phyloP scores from a whole-genome alignment of 2,797 vertebrate species.

The Alosa sapidissima region DNA sequence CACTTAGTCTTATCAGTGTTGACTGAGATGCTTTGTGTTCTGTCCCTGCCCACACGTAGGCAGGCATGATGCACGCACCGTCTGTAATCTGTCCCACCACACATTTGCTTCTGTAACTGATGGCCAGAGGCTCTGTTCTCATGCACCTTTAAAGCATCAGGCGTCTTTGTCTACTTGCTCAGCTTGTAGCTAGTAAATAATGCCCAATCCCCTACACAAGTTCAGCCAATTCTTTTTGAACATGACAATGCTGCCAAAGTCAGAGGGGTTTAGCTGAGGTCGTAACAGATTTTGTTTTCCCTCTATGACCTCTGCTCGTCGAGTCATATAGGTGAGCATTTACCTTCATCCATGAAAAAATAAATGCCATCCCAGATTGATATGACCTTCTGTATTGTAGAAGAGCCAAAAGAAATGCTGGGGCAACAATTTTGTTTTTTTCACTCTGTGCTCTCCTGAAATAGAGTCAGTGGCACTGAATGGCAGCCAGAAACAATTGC shows the following conservation, averaged over 20 bases:
- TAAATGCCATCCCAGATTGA: not conserved
- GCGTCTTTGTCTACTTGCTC: not conserved
- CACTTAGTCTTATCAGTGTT: not conserved
- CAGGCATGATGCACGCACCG: not conserved
- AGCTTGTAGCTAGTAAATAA: not conserved
- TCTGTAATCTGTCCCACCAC: not conserved
- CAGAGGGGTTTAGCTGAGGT: not conserved
- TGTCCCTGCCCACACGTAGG: not conserved
- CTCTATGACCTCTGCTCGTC: not conserved
- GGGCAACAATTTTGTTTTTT: constrained; percentile 26
- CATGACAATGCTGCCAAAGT: not conserved
- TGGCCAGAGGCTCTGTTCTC: not conserved
- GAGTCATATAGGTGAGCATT: not conserved
- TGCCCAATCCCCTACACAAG: not conserved
- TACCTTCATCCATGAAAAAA: not conserved
- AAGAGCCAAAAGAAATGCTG: constrained; percentile 40
- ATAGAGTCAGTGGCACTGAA: constrained; percentile 28
- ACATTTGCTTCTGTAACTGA: not conserved
- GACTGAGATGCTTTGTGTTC: constrained; percentile 3
- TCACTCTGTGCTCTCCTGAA: not conserved
- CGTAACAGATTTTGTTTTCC: not conserved
- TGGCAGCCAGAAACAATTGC: constrained; percentile 51
- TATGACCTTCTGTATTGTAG: constrained; percentile 19
- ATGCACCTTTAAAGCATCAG: not conserved
- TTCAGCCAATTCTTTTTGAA: not conserved